These are phyloP conservation scores for Chromis chromis DNA, from an alignment of 2,797 vertebrate genomes.

Conservation along the genomic window DNA sequence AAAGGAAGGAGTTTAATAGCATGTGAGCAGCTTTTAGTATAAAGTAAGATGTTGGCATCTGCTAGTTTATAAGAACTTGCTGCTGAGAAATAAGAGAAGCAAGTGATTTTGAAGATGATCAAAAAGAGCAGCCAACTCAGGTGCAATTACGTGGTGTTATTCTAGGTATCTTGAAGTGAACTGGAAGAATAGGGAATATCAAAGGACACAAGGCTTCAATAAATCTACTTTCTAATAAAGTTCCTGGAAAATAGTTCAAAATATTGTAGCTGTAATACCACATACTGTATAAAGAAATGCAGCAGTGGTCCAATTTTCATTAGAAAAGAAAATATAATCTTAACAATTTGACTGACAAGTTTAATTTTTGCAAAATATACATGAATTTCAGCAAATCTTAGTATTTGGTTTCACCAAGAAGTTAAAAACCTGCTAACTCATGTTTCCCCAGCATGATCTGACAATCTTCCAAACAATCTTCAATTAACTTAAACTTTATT, in stretches of 20 bases:
- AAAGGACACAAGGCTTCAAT: not conserved
- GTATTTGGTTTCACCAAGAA: too few relatives aligned
- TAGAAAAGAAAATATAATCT: too few relatives aligned
- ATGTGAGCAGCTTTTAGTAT: not conserved
- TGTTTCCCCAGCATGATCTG: too few relatives aligned
- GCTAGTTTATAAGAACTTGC: constrained; percentile 14
- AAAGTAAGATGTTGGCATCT: not conserved
- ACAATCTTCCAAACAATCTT: too few relatives aligned
- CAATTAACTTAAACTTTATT: too few relatives aligned
- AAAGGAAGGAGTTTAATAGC: not conserved
- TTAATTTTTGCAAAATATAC: too few relatives aligned
- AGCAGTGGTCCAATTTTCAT: too few relatives aligned
- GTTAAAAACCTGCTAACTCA: too few relatives aligned
- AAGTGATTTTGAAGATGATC: constrained; percentile 23
- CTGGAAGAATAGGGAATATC: constrained; percentile 11
- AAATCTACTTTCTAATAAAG: not conserved
- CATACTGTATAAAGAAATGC: too few relatives aligned
- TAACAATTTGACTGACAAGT: too few relatives aligned
- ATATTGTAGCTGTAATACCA: not conserved
- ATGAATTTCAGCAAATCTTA: too few relatives aligned
- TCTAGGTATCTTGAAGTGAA: constrained; percentile 12
- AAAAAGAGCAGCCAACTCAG: constrained; percentile 5
- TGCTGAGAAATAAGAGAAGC: constrained; percentile 24
- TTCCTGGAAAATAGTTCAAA: not conserved
- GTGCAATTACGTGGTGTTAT: constrained; percentile 8